Conservation (phyloP, 1,140 invertebrate species). For the Neodiprion pinetum region DNA sequence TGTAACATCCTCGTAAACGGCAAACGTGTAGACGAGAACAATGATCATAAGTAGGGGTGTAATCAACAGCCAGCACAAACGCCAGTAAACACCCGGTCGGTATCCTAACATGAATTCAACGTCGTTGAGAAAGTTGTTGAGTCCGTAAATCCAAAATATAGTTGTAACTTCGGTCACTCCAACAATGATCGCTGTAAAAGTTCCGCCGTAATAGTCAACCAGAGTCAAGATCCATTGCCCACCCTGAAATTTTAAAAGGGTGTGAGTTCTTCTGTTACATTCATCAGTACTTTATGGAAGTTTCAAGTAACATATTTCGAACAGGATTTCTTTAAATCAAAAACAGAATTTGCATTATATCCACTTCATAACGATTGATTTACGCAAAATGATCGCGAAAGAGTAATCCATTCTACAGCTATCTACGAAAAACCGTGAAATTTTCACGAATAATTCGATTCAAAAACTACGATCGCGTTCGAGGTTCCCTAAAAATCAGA, state of each 20-base stretch:
- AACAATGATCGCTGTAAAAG: conserved; percentile 62
- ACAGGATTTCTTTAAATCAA: background rate
- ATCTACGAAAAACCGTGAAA: too few species aligned
- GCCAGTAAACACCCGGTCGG: conserved; percentile 78
- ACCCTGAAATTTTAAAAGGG: conserved; percentile 67
- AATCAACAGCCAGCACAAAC: conserved; percentile 79
- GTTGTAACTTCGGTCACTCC: background rate
- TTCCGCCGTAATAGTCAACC: conserved; percentile 82
- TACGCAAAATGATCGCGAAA: too few species aligned
- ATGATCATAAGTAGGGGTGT: conserved; percentile 74
- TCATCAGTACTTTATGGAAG: too few species aligned
- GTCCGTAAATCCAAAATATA: conserved; percentile 49
- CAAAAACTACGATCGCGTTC: too few species aligned
- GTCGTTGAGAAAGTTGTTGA: conserved; percentile 77
- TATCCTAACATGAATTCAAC: conserved; percentile 80
- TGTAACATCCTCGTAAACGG: conserved; percentile 59
- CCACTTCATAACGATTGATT: too few species aligned
- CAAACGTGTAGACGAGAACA: conserved; percentile 72
- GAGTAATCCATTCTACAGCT: too few species aligned
- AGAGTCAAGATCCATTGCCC: conserved; percentile 82
- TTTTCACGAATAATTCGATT: too few species aligned
- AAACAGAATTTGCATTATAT: too few species aligned
- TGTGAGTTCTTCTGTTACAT: background rate
- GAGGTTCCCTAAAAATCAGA: too few species aligned
- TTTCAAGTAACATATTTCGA: background rate